phyloP scores from a whole-genome alignment of 2,113 vertebrate genomes.

The Echinops telfairi region DNA sequence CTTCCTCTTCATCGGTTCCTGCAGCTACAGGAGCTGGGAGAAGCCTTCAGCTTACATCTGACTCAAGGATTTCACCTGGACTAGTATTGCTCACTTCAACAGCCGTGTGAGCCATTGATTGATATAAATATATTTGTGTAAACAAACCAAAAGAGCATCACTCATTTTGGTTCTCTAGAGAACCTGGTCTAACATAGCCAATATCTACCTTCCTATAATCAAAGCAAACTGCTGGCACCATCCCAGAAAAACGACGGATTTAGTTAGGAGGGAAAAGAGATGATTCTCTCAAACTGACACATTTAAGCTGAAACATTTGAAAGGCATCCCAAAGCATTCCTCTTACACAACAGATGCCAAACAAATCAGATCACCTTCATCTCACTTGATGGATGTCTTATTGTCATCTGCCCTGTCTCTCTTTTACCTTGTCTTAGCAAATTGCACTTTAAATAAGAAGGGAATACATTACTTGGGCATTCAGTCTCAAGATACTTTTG shows the following conservation, averaged over 20 bases:
- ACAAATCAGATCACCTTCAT: conserved; percentile 55
- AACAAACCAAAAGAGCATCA: too few relatives aligned
- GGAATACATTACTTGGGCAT: conserved; percentile 75
- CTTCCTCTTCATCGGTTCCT: too few relatives aligned
- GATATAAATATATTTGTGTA: too few relatives aligned
- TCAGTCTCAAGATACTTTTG: conserved; percentile 7
- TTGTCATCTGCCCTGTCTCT: neutral
- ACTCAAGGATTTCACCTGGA: too few relatives aligned
- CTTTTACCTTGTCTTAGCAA: conserved; percentile 46
- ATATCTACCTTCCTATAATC: neutral
- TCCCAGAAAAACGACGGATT: conserved; percentile 60
- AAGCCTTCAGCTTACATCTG: too few relatives aligned
- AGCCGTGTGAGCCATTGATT: too few relatives aligned
- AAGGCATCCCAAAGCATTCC: conserved; percentile 63
- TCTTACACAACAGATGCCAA: conserved; percentile 35
- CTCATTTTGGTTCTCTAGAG: too few relatives aligned
- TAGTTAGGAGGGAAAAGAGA: conserved; percentile 46
- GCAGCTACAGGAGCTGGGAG: too few relatives aligned
- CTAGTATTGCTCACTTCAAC: too few relatives aligned
- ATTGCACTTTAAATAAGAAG: conserved; percentile 34
- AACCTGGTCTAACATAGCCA: too few relatives aligned
- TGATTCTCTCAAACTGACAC: conserved; percentile 58
- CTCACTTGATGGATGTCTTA: conserved; percentile 9
- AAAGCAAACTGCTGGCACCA: conserved; percentile 71
- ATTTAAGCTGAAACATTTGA: conserved; percentile 53